Evolutionary conservation across 2,888 invertebrate species (phyloP), one percentile per base, ranked within the genome.

Genomic region (Hypolimnas misippus): DNA sequence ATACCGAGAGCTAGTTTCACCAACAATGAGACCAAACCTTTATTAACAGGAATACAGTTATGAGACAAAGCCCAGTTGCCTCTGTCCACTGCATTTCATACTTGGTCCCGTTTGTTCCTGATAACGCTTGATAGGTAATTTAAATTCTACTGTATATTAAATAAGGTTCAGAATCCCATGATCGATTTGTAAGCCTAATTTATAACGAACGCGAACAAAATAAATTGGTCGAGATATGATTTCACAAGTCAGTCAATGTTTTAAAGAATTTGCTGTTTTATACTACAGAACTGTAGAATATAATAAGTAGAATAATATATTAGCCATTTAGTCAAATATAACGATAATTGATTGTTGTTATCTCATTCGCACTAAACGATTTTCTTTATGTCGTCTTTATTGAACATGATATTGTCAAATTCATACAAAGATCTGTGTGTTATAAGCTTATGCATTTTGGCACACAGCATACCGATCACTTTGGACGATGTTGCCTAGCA

Each of bases 31-130:
- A 46, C 19, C 1, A 46, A 46, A 21, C 10, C 44, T 46, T 46
- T 46, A 46, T 12, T 46, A 46, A 19, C 21, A 46, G 44, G n/a
- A 46, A 46, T 63, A 63, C 62, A 57, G 62, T 63, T 63, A 63
- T 46, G 21, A 52, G 53, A 53, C 62, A 60, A 60, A 60, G 60
- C 53, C 53, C 14, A 44, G 53, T 54, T 60, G 53, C 53, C 46
- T 53, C 59, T 62, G 57, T 62, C 62, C 62, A 57, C 57, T 46
- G 57, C 53, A 57, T 57, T 62, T 57, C 57, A 62, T 62, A 57
- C 57, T 25, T 57, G 25, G 52, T 62, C 62, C 62, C 62, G 62
- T 62, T 62, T 57, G 52, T 57, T 62, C 46, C 35, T 49, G 33
- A 38, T 53, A 46, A 53, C 3, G 21, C 6, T 16, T 7, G 31